Evolutionary conservation across 2,113 vertebrate genomes (phyloP).

Genomic region (Gambusia holbrooki): DNA sequence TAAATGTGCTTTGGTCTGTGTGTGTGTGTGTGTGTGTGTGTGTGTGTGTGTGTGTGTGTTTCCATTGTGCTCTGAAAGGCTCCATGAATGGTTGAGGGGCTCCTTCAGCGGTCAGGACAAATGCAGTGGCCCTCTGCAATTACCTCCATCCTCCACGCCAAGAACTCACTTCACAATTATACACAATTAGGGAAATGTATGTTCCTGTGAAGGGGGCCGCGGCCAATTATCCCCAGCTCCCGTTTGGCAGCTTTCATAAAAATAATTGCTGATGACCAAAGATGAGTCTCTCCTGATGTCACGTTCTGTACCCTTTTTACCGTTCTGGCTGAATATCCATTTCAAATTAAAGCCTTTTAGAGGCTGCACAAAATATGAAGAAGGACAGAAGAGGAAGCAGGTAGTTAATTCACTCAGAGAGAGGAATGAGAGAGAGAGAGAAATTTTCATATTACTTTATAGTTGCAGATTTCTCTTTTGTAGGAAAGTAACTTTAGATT

Average conservation of each 20-base stretch:
- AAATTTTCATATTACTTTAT: no score
- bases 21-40: constrained; percentile 6
- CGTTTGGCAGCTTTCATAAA: constrained; percentile 78
- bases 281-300: constrained; percentile 45
- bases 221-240: constrained; percentile 76
- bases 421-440: no score
- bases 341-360: constrained; percentile 66
- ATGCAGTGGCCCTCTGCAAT: constrained; percentile 73
- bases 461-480: no score
- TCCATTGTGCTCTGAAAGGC: constrained; percentile 49
- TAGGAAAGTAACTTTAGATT: no score
- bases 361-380: constrained; percentile 23
- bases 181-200: constrained; percentile 82
- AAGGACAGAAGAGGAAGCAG: neutral
- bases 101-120: constrained; percentile 72
- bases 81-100: constrained; percentile 74
- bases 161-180: constrained; percentile 82
- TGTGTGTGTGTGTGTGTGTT: constrained; percentile 20
- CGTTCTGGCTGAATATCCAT: constrained; percentile 62
- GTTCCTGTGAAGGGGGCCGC: constrained; percentile 72
- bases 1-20: neutral
- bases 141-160: constrained; percentile 71
- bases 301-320: constrained; percentile 28
- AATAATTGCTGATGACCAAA: constrained; percentile 80
- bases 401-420: no score